A percentile compares a stretch with the other conserved stretches of the same genome.
These are phyloP conservation scores for Gymnocephalus cernua DNA, from an alignment of 2,113 vertebrate species.

Conservation along the genomic window DNA sequence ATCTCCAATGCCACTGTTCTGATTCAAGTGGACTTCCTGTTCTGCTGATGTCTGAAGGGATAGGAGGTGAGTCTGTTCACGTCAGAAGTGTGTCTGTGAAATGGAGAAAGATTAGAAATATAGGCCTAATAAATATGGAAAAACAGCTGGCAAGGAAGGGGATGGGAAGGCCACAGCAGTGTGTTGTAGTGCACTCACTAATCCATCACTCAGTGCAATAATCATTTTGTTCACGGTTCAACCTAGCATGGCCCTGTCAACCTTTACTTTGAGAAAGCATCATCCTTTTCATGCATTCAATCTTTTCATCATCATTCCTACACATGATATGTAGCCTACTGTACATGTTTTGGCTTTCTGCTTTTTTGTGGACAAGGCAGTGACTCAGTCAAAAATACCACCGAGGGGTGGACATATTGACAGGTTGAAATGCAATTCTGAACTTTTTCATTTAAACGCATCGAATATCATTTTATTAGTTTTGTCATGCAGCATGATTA, in stretches of 20 bases:
- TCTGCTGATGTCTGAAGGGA: conserved; percentile 27
- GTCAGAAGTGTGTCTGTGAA: conserved; percentile 47
- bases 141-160: conserved; percentile 33
- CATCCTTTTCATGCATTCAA: not conserved
- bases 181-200: conserved; percentile 8
- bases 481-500: not conserved
- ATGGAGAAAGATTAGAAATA: conserved; percentile 51
- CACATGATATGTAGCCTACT: not conserved
- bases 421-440: not conserved
- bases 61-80: conserved; percentile 13
- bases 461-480: not conserved
- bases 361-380: conserved; percentile 2
- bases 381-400: not conserved
- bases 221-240: conserved; percentile 4
- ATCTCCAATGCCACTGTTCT: conserved; percentile 22
- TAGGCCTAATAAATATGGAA: conserved; percentile 59
- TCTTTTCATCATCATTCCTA: not conserved
- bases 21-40: conserved; percentile 63
- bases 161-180: conserved; percentile 12
- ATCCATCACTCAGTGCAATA: conserved; percentile 19
- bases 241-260: not conserved
- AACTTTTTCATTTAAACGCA: no score
- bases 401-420: not conserved
- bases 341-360: not conserved
- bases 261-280: not conserved